Percentiles rank a stretch among this genome's conserved stretches.
These are phyloP conservation scores for Scaptomyza reducta DNA, from an alignment of 2,888 invertebrate genomes.

Conservation along the genomic window DNA sequence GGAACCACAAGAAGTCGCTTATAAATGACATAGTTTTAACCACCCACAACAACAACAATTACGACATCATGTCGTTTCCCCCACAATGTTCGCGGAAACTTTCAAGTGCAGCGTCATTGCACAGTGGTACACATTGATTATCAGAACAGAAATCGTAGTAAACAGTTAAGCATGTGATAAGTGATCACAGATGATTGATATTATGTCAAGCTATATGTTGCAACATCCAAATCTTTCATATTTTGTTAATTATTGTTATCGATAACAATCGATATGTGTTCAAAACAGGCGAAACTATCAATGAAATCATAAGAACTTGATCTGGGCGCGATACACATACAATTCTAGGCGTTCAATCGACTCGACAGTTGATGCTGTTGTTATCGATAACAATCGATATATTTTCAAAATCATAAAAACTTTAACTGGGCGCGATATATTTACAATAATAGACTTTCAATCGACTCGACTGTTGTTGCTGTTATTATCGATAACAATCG, in stretches of 20 bases:
- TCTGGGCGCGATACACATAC: too few species aligned
- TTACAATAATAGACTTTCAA: too few species aligned
- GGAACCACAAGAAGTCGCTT: slow-evolving; percentile 56
- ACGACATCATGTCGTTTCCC: slow-evolving; percentile 48
- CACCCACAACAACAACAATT: slow-evolving; percentile 43
- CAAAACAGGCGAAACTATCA: neutral
- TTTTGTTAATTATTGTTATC: neutral
- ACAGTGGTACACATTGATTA: slow-evolving; percentile 32
- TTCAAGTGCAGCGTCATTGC: slow-evolving; percentile 56
- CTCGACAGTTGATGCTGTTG: too few species aligned
- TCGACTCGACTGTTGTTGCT: too few species aligned
- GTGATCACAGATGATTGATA: neutral
- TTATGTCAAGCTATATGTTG: neutral
- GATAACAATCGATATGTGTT: neutral
- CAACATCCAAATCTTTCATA: neutral
- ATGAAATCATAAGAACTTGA: too few species aligned
- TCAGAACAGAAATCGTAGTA: too few species aligned
- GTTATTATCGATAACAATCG: neutral
- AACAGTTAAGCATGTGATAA: too few species aligned
- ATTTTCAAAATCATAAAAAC: too few species aligned
- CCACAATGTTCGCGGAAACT: slow-evolving; percentile 53
- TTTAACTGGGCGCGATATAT: too few species aligned
- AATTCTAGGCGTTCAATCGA: too few species aligned
- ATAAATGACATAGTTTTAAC: slow-evolving; percentile 49
- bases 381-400: too few species aligned